These are phyloP conservation scores for Drosophila percnosoma DNA, from an alignment of 2,888 invertebrate species.

Conservation along the genomic window DNA sequence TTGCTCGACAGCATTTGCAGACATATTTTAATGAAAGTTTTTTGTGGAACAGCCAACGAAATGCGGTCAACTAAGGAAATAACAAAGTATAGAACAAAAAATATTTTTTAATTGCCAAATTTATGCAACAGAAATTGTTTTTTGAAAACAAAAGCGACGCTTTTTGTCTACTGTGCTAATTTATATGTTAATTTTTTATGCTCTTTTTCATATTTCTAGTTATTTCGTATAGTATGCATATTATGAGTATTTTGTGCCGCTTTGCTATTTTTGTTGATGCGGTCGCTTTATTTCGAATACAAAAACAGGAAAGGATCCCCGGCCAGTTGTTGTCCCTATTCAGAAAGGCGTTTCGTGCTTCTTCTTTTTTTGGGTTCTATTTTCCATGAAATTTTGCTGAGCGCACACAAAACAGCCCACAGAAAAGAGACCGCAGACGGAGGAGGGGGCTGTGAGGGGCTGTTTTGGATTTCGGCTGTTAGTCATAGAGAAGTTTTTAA, in stretches of 20 bases:
- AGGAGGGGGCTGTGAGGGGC: background rate
- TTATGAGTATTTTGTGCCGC: slow-evolving; percentile 58
- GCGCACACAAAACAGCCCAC: slow-evolving; percentile 31
- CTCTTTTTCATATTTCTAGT: slow-evolving; percentile 44
- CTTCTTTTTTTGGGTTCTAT: slow-evolving; percentile 54
- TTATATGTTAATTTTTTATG: slow-evolving; percentile 66
- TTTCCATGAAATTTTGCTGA: slow-evolving; percentile 70
- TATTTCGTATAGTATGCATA: slow-evolving; percentile 52
- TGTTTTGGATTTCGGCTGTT: background rate
- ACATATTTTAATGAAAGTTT: slow-evolving; percentile 32
- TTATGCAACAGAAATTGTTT: slow-evolving; percentile 69
- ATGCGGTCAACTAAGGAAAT: slow-evolving; percentile 41
- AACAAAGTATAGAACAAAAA: slow-evolving; percentile 20
- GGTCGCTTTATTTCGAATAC: slow-evolving; percentile 70
- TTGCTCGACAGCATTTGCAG: slow-evolving; percentile 8
- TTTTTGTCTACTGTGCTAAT: slow-evolving; percentile 57
- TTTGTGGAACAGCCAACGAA: slow-evolving; percentile 21
- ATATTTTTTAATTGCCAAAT: slow-evolving; percentile 71
- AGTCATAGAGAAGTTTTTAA: slow-evolving; percentile 67
- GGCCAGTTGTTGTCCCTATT: slow-evolving; percentile 45
- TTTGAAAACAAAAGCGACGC: slow-evolving; percentile 57
- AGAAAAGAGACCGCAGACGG: slow-evolving; percentile 21
- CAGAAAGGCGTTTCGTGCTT: slow-evolving; percentile 55
- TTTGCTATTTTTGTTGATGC: slow-evolving; percentile 73
- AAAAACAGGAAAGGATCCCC: slow-evolving; percentile 64